Base-by-base conservation (phyloP, 1,140 invertebrate species). In the Drosophila pruinosa region DNA sequence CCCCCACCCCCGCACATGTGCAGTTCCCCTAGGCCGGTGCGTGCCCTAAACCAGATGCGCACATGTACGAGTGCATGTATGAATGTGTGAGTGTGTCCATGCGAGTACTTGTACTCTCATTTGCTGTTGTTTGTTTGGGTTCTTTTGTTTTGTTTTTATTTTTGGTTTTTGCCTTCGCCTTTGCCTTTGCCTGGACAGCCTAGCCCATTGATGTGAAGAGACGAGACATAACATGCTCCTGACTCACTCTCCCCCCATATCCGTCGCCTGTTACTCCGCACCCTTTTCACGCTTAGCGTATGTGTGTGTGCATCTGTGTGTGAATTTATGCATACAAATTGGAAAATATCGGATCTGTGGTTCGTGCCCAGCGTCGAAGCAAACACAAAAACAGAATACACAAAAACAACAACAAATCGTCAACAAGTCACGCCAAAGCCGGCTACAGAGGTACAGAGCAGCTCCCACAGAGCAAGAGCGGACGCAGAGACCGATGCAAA, bases 281-380 rank as follows among this genome's bases (percentile, higher is more conserved):
- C 34, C 50, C 69, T 28, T 31, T 52, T 43, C 21, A 22, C 36
- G 4, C 17, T 31, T n/a, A n/a, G 24, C 45, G 8, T 41, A 8
- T 45, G 19, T 47, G 48, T 48, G 53, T 68, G 56, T 72, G 68
- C 45, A 56, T 77, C 48, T 78, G 80, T 86, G 77, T 86, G 73
- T 85, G 72, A 82, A 86, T 77, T 86, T 86, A 88, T 86, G 82
- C 82, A 86, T 86, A 86, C 82, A 86, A 86, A 86, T 86, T 88
- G 78, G 81, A 82, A 89, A 89, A 85, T 89, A 89, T 89, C 85
- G 86, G 80, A 89, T 78, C 81, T 89, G 86, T 89, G 86, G 75
- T 89, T 89, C 86, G 86, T 89, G 86, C 77, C 68, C 81, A 64
- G 75, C 75, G 52, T 75, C 68, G 75, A 72, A 67, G 50, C 31